Evolutionary conservation across 2,888 invertebrate species (phyloP).

Genomic region (Nomada fabriciana): DNA sequence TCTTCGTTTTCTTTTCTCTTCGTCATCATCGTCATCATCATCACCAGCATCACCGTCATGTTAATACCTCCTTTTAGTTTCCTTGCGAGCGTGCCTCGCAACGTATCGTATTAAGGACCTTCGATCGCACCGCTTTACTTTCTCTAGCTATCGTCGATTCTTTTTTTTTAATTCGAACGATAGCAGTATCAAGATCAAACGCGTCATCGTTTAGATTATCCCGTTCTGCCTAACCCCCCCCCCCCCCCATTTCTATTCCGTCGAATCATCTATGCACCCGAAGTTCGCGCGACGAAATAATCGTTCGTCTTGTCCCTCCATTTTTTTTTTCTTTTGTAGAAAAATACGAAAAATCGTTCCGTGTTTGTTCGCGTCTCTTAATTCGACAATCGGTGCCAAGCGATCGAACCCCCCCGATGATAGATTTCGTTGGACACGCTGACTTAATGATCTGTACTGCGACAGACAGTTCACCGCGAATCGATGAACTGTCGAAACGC

Average conservation of each 20-base stretch:
- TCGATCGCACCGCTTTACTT: background rate
- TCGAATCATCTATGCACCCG: background rate
- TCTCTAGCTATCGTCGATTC: background rate
- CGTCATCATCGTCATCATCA: background rate
- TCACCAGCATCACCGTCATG: background rate
- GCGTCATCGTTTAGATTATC: background rate
- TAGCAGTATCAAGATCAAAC: background rate
- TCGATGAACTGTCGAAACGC: slow-evolving; percentile 49
- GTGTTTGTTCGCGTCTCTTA: slow-evolving; percentile 36
- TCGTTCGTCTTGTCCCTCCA: slow-evolving; percentile 11
- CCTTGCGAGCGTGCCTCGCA: slow-evolving; percentile 11
- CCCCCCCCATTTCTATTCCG: background rate
- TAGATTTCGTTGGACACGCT: slow-evolving; percentile 37
- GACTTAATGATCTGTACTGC: slow-evolving; percentile 62
- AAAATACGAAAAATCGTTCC: slow-evolving; percentile 15
- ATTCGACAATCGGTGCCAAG: slow-evolving; percentile 74
- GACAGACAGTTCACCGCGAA: slow-evolving; percentile 54
- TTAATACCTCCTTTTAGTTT: background rate
- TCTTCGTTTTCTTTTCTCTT: background rate
- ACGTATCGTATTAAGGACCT: no score
- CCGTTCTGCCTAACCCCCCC: background rate
- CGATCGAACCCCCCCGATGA: slow-evolving; percentile 72
- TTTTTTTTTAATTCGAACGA: background rate
- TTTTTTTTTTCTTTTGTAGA: background rate
- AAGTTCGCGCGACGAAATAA: slow-evolving; percentile 8